phyloP scores from a whole-genome alignment of 2,797 vertebrate genomes.

The Malurus splendens region DNA sequence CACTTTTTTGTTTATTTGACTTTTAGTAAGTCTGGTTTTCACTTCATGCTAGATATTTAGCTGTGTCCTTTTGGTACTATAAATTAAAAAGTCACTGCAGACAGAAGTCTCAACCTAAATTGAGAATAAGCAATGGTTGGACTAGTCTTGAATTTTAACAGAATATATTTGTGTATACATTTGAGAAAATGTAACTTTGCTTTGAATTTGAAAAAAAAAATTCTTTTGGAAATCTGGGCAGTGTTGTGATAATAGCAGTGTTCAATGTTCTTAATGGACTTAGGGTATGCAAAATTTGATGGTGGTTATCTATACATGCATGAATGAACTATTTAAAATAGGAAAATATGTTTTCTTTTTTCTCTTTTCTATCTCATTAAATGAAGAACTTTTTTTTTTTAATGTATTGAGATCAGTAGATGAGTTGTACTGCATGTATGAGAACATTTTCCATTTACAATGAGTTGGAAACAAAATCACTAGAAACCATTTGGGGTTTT shows the following conservation, averaged over 20 bases:
- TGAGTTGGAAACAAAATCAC: neutral
- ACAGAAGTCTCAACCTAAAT: neutral
- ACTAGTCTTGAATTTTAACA: neutral
- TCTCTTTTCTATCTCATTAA: neutral
- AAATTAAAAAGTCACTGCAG: conserved; percentile 10
- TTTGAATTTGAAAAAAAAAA: neutral
- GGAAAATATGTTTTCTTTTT: neutral
- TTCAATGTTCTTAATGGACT: neutral
- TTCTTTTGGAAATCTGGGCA: neutral
- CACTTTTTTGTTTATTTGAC: neutral
- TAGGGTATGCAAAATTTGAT: neutral
- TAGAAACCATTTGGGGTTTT: neutral
- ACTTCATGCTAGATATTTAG: neutral
- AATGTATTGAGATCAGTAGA: neutral
- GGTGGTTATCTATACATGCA: neutral
- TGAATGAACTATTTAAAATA: neutral
- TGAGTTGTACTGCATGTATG: neutral
- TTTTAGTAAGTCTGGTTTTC: neutral
- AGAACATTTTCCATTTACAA: neutral
- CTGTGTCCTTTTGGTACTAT: neutral
- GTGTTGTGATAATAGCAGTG: neutral
- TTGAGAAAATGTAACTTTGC: neutral
- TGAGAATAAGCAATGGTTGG: neutral
- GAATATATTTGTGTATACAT: neutral
- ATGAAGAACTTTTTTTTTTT: neutral